These are phyloP conservation scores for Oxyruncus cristatus DNA, from an alignment of 2,113 vertebrate genomes.

Conservation along the genomic window DNA sequence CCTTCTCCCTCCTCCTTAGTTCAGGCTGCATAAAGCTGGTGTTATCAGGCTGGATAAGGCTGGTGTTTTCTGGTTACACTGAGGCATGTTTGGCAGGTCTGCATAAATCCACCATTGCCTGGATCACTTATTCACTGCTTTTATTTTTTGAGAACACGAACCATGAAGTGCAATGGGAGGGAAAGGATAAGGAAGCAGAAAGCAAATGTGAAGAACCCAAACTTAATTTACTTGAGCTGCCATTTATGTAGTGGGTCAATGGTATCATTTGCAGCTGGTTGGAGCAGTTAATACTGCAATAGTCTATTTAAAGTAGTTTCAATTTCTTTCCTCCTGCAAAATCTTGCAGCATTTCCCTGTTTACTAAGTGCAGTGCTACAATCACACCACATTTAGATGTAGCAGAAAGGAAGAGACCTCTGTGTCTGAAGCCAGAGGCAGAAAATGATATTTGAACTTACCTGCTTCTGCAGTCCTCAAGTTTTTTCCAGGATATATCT, in stretches of 20 bases:
- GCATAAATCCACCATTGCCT: background rate
- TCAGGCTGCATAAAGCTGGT: background rate
- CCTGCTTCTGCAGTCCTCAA: background rate
- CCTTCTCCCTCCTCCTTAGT: background rate
- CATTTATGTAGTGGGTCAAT: background rate
- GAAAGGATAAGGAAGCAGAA: background rate
- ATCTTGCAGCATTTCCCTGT: background rate
- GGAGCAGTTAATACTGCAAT: background rate
- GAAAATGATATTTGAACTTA: background rate
- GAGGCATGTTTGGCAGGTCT: background rate
- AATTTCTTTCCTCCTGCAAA: background rate
- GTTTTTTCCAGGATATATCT: background rate
- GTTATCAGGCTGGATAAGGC: background rate
- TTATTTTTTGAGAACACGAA: background rate
- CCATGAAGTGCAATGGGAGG: background rate
- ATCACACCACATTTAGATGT: background rate
- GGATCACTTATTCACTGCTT: background rate
- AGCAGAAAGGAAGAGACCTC: background rate
- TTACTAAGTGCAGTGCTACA: background rate
- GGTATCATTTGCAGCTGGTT: background rate
- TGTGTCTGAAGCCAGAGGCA: background rate
- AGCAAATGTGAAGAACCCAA: background rate
- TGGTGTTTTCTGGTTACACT: background rate
- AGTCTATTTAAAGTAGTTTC: background rate
- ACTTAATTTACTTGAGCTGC: background rate